Base-by-base conservation (phyloP, 2,797 vertebrate genomes). In the Spizella passerina region DNA sequence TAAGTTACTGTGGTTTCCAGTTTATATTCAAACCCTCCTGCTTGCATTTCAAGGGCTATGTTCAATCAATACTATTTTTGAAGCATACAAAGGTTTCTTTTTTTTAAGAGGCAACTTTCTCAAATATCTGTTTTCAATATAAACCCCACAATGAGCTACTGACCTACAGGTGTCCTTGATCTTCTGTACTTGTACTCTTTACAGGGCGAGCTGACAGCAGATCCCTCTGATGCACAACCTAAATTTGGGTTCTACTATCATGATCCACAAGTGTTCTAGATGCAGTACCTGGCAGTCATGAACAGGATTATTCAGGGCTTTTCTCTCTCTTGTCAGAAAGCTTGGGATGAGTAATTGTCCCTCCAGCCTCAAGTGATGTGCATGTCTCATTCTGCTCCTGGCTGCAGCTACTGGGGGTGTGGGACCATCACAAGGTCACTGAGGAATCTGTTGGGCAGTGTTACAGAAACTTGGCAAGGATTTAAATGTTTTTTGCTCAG, bases 371-470 rank as follows among this genome's bases (percentile, higher is more conserved):
- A 46, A 36, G 46, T 19, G 52, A 29, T 34, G 36, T 22, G 21
- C 20, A 0, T 2, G 2, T 38, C 27, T 53, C 1, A 0, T 41
- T 82, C 63, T 41, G 32, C 43, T 0, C 23, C 27, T 47, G 0
- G 0, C 49, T 75, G 50, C 8, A 30, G 27, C 39, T 26, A 1
- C 50, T n/a, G 12, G 18, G 57, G 41, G 6, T 39, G 8, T 19
- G 30, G 18, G 6, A 7, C 24, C 14, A 4, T 10, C 26, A 30
- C 29, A 21, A 50, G 27, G 30, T 26, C 38, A 14, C 49, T 41
- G 65, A 52, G 57, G n/a, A 69, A 12, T n/a, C 5, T 36, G 0
- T 5, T 50, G 46, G 20, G 53, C 53, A 56, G 7, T 43, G 38
- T 29, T 57, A 29, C 0, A 77, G 64, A 73, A 80, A 73, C 20